These are phyloP conservation scores for Dryas iulia DNA, from an alignment of 1,140 invertebrate species.

Conservation along the genomic window DNA sequence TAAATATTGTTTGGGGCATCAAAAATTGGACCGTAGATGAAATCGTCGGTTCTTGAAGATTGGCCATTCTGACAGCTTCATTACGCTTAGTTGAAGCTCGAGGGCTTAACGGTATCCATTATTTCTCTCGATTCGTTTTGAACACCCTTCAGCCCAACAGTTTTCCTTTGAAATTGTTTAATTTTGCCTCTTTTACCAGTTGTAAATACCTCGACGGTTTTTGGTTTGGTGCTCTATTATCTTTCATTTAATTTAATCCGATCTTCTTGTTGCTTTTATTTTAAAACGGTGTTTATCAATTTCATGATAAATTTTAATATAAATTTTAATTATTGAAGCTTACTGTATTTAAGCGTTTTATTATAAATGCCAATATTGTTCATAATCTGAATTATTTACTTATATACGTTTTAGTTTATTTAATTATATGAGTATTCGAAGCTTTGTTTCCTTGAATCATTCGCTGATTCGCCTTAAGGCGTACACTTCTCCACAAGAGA, in stretches of 20 bases:
- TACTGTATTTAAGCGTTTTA: neutral
- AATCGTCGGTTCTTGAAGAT: constrained; percentile 42
- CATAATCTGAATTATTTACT: neutral
- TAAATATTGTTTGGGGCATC: constrained; percentile 20
- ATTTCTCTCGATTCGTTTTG: constrained; percentile 43
- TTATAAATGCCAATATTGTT: neutral
- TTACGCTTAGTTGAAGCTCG: constrained; percentile 45
- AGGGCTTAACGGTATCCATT: constrained; percentile 49
- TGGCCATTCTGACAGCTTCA: constrained; percentile 51
- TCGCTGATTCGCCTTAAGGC: neutral
- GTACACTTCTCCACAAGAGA: neutral
- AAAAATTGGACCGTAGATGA: constrained; percentile 36
- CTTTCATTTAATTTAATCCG: constrained; percentile 22
- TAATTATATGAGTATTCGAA: constrained; percentile 6
- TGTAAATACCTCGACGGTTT: constrained; percentile 4
- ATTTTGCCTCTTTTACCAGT: constrained; percentile 15
- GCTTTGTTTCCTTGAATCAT: constrained; percentile 11
- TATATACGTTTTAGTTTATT: constrained; percentile 6
- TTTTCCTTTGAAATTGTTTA: constrained; percentile 30
- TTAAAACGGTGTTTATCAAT: neutral
- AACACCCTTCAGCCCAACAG: constrained; percentile 16
- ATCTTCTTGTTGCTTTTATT: constrained; percentile 1
- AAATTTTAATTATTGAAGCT: too few species aligned
- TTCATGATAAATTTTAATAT: neutral
- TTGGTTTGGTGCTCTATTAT: constrained; percentile 14